These are phyloP conservation scores for Boulengerochromis microlepis DNA, from an alignment of 2,113 vertebrate genomes.

Conservation along the genomic window DNA sequence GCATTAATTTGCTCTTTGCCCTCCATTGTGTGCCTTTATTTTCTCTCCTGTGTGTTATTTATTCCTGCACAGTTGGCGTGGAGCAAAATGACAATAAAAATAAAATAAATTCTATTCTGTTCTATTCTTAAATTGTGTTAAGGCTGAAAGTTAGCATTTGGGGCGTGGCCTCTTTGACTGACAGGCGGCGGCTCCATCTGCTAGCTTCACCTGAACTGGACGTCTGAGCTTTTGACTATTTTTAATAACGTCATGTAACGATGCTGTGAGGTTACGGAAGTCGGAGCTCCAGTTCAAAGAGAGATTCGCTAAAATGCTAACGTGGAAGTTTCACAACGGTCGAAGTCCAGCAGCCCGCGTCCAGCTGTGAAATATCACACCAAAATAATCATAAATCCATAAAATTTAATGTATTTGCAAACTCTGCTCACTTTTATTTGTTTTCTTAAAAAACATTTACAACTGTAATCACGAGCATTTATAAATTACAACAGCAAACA, in stretches of 20 bases:
- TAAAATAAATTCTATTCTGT: background rate
- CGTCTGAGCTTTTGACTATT: background rate
- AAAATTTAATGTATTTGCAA: background rate
- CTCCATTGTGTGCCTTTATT: background rate
- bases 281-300: background rate
- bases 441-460: conserved; percentile 62
- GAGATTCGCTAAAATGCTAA: background rate
- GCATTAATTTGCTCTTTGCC: background rate
- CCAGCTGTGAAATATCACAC: background rate
- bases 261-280: background rate
- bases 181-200: background rate
- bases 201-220: background rate
- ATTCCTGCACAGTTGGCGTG: background rate
- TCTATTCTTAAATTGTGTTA: background rate
- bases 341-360: background rate
- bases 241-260: background rate
- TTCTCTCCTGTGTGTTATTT: background rate
- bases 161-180: background rate
- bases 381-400: background rate
- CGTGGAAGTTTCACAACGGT: background rate
- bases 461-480: conserved; percentile 61
- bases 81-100: background rate
- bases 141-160: background rate
- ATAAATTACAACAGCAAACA: conserved; percentile 77
- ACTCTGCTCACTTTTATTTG: conserved; percentile 22